Evolutionary conservation across 2,888 invertebrate genomes (phyloP).

Genomic region (Aspidapion aeneum): DNA sequence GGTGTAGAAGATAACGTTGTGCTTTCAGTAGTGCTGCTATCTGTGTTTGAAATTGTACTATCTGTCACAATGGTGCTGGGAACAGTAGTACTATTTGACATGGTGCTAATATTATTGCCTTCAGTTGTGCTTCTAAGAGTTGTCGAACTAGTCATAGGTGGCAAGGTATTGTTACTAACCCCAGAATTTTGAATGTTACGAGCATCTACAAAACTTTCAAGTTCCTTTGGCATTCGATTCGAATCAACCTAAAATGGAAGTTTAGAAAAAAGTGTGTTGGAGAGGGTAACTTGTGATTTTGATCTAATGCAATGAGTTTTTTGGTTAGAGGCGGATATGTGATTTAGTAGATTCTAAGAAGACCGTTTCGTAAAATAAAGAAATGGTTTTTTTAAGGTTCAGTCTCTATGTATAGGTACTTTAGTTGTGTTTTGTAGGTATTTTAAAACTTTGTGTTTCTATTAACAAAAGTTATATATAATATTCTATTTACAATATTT

Average conservation of each 20-base stretch:
- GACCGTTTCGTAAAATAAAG: not conserved
- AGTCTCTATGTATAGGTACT: not conserved
- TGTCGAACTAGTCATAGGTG: slow-evolving; percentile 15
- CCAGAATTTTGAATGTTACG: slow-evolving; percentile 3
- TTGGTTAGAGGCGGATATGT: not conserved
- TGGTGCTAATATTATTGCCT: not conserved
- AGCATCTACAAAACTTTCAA: not conserved
- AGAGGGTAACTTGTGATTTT: not conserved
- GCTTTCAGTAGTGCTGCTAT: slow-evolving; percentile 5
- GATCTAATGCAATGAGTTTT: not conserved
- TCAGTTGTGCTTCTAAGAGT: slow-evolving; percentile 13
- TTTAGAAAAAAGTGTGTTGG: not conserved
- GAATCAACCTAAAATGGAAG: slow-evolving; percentile 25
- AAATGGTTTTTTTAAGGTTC: not conserved
- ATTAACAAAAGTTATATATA: no score
- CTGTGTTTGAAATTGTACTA: slow-evolving; percentile 8
- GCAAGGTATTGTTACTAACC: slow-evolving; percentile 17
- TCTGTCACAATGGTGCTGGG: slow-evolving; percentile 7
- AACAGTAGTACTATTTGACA: not conserved
- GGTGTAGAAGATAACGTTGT: slow-evolving; percentile 5
- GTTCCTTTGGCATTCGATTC: slow-evolving; percentile 16
- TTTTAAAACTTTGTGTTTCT: no score
- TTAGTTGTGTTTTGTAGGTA: no score
- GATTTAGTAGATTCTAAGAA: not conserved
- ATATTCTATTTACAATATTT: not conserved